phyloP scores from a whole-genome alignment of 92 coral and sea anemone genomes.

The Siderastrea radians region DNA sequence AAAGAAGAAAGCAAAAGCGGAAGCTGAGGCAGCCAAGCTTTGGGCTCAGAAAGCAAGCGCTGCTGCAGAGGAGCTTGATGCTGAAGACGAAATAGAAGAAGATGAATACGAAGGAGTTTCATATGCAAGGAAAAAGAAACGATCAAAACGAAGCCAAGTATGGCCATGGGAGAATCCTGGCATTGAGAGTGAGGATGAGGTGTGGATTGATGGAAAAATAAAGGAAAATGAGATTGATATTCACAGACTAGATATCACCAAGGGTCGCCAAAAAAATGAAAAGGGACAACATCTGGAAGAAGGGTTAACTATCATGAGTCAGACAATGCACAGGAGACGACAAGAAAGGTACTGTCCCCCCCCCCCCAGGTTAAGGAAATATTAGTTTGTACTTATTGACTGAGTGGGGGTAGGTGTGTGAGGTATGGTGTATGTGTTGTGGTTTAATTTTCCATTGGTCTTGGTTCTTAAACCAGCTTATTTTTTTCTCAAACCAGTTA shows the following conservation, averaged over 20 bases:
- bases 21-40: slow-evolving; percentile 55
- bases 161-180: slow-evolving; percentile 92
- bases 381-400: not conserved
- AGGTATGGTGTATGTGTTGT: no score
- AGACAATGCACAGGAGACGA: slow-evolving; percentile 14
- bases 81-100: slow-evolving; percentile 45
- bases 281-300: slow-evolving; percentile 40
- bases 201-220: slow-evolving; percentile 74
- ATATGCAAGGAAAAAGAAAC: slow-evolving; percentile 31
- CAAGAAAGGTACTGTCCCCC: not conserved
- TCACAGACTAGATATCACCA: slow-evolving; percentile 74
- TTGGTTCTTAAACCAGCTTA: no score
- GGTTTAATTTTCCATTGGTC: no score
- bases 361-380: not conserved
- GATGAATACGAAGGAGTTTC: slow-evolving; percentile 17
- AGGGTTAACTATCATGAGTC: slow-evolving; percentile 61
- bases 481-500: no score
- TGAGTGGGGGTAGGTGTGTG: no score
- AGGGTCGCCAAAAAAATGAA: slow-evolving; percentile 43
- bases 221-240: slow-evolving; percentile 62
- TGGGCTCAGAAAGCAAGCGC: slow-evolving; percentile 42
- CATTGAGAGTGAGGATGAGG: slow-evolving; percentile 74
- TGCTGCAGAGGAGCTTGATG: slow-evolving; percentile 7
- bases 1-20: slow-evolving; percentile 52
- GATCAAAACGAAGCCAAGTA: slow-evolving; percentile 68